A percentile compares a stretch with the other conserved stretches of the same genome.
Evolutionary conservation across 2,888 invertebrate genomes (phyloP).

Genomic region (Limnephilus auricula): DNA sequence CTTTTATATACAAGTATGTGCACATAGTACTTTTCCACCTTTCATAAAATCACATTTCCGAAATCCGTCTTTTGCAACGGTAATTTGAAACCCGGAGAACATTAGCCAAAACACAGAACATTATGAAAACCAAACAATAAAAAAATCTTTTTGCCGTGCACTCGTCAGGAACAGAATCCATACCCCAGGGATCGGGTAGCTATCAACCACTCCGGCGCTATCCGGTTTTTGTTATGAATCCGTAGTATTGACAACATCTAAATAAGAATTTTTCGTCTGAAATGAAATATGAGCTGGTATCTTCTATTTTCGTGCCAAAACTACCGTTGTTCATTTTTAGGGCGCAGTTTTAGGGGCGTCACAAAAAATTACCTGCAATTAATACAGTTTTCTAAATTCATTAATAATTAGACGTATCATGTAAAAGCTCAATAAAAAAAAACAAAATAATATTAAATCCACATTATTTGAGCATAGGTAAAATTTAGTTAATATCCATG

Average conservation of each 20-base stretch:
- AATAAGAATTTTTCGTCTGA: background rate
- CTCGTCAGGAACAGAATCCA: background rate
- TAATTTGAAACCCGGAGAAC: background rate
- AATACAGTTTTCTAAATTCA: no score
- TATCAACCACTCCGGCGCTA: background rate
- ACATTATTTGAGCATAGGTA: no score
- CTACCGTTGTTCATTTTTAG: background rate
- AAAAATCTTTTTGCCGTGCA: background rate
- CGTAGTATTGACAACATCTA: background rate
- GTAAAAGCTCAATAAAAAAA: background rate
- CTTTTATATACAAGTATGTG: no score
- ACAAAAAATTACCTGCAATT: background rate
- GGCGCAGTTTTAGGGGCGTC: background rate
- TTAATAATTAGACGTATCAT: background rate
- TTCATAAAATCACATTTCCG: background rate
- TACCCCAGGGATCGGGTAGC: background rate
- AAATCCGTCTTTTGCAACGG: background rate
- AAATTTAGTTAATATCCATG: no score
- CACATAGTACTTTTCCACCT: background rate
- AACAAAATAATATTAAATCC: no score
- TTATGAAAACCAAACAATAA: background rate
- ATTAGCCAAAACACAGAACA: background rate
- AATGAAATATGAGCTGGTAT: background rate
- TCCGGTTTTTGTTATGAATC: background rate
- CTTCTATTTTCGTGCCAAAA: background rate